Evolutionary conservation across 2,113 vertebrate species (phyloP).

Genomic region (Desmodus rotundus): DNA sequence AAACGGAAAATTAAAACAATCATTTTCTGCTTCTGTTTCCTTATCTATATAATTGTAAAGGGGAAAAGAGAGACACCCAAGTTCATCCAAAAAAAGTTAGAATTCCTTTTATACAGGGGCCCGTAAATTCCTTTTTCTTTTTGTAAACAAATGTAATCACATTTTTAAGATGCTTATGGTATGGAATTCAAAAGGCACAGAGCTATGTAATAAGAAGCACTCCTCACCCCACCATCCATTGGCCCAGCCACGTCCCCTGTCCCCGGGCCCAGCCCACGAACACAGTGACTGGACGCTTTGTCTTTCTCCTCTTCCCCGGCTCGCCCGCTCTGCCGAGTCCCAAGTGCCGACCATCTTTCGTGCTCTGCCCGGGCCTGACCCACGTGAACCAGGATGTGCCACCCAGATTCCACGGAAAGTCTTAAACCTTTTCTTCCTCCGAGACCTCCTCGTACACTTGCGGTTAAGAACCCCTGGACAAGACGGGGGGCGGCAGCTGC

Average conservation of each 20-base stretch:
- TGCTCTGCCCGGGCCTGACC: rapidly evolving
- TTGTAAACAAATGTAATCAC: neutral
- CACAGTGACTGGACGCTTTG: no score
- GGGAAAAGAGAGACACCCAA: neutral
- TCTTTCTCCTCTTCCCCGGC: neutral
- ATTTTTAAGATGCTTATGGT: neutral
- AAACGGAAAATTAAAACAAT: neutral
- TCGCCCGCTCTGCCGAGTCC: rapidly evolving
- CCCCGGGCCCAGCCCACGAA: no score
- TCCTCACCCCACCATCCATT: neutral
- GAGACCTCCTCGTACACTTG: no score
- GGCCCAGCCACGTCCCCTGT: neutral
- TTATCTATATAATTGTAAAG: neutral
- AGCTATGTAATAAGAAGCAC: neutral
- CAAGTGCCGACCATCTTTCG: rapidly evolving
- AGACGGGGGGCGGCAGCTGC: rapidly evolving
- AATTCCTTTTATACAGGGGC: neutral
- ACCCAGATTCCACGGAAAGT: neutral
- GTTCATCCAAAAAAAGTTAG: neutral
- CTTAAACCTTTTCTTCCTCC: neutral
- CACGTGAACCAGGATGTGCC: neutral
- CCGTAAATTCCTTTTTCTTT: neutral
- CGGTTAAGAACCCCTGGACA: neutral
- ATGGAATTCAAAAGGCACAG: neutral
- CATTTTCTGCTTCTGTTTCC: neutral